A percentile compares a stretch with the other conserved stretches of the same genome.
Evolutionary conservation across 64 coral and sea anemone genomes (phyloP).

Genomic region (Pocillopora damicornis): DNA sequence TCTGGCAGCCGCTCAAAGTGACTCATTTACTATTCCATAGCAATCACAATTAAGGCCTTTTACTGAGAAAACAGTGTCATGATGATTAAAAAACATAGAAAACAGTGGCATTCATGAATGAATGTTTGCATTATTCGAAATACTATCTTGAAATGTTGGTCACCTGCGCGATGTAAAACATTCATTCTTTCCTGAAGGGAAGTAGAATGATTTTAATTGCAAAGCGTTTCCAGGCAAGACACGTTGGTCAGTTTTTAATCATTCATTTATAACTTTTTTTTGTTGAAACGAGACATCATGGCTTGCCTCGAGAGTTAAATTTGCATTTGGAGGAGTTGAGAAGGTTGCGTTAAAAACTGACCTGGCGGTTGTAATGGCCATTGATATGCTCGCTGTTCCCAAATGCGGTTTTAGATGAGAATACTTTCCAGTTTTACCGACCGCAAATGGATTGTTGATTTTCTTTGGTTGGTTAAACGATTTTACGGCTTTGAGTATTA

Average conservation of each 20-base stretch:
- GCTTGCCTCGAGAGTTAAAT: neutral
- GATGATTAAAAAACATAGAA: neutral
- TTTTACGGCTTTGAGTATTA: neutral
- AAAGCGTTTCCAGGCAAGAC: neutral
- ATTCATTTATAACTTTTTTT: neutral
- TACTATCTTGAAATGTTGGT: neutral
- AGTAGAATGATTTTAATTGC: neutral
- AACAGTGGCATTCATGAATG: neutral
- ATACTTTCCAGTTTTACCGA: neutral
- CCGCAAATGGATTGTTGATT: neutral
- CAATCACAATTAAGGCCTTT: constrained; percentile 16
- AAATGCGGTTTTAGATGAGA: neutral
- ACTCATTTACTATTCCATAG: constrained; percentile 2
- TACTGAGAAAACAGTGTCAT: constrained; percentile 7
- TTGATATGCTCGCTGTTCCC: neutral
- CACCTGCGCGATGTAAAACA: neutral
- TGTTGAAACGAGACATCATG: neutral
- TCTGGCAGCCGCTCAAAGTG: neutral
- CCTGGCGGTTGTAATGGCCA: neutral
- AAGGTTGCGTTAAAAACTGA: neutral
- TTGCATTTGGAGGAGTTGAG: neutral
- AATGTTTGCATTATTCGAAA: neutral
- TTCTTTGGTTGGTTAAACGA: neutral
- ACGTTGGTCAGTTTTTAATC: neutral
- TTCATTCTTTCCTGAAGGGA: neutral